Evolutionary conservation across 1,140 invertebrate species (phyloP).

Genomic region (Antheraea pernyi): DNA sequence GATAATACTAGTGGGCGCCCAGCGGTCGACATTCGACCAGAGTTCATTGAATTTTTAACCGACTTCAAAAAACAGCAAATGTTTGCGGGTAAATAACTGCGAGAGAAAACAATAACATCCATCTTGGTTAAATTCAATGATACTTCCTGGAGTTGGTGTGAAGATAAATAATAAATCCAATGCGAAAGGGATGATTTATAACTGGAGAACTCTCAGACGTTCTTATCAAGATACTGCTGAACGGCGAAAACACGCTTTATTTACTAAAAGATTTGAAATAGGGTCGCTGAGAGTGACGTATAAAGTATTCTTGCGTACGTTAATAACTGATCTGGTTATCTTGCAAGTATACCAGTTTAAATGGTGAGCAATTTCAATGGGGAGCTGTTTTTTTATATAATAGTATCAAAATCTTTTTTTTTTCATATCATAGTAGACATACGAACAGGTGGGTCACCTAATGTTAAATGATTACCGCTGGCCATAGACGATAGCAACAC

Average conservation of each 20-base stretch:
- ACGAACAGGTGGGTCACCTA: too few relatives aligned
- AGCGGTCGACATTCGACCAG: too few relatives aligned
- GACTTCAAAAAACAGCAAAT: slow-evolving; percentile 3
- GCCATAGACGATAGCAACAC: too few relatives aligned
- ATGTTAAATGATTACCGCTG: too few relatives aligned
- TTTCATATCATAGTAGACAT: too few relatives aligned
- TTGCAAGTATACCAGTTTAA: too few relatives aligned
- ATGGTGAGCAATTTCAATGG: too few relatives aligned
- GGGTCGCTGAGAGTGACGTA: slow-evolving; percentile 22
- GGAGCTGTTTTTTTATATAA: too few relatives aligned
- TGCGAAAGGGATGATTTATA: slow-evolving; percentile 49
- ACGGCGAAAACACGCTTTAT: slow-evolving; percentile 44
- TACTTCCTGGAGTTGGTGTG: slow-evolving; percentile 23
- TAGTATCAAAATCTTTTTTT: too few relatives aligned
- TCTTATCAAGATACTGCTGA: slow-evolving; percentile 37
- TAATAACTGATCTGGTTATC: too few relatives aligned
- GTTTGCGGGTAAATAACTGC: not conserved
- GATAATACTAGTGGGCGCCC: too few relatives aligned
- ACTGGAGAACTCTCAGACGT: slow-evolving; percentile 29
- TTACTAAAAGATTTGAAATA: slow-evolving; percentile 31
- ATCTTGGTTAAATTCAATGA: slow-evolving; percentile 42
- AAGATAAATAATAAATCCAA: slow-evolving; percentile 51
- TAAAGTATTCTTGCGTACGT: too few relatives aligned
- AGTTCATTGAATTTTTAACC: not conserved
- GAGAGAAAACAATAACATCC: not conserved